Conservation (phyloP, 2,888 invertebrate genomes). For the Leucania comma region DNA sequence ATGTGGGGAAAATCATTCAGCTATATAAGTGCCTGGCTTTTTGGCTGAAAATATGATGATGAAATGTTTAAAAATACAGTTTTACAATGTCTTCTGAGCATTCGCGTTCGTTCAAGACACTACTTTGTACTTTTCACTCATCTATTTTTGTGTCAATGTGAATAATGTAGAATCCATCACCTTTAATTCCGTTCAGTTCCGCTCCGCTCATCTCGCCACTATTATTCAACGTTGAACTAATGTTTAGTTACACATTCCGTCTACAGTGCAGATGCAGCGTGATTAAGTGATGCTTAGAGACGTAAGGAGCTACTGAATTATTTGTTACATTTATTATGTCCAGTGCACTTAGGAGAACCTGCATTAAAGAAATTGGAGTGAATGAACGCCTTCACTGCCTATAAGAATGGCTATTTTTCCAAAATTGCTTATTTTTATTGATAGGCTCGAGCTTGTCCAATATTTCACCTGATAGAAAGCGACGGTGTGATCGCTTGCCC, state of each 20-base stretch:
- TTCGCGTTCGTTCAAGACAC: not conserved
- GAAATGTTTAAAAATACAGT: not conserved
- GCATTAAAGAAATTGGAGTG: slow-evolving; percentile 2
- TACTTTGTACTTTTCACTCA: not conserved
- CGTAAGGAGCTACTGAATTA: slow-evolving; percentile 42
- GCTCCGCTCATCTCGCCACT: slow-evolving; percentile 26
- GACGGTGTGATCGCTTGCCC: no score
- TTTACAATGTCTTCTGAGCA: not conserved
- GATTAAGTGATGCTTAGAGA: slow-evolving; percentile 54
- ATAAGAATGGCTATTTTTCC: no score
- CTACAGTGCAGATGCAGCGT: slow-evolving; percentile 36
- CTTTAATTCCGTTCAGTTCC: not conserved
- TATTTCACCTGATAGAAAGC: no score
- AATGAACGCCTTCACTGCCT: not conserved
- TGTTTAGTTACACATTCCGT: slow-evolving; percentile 52
- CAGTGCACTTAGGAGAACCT: not conserved
- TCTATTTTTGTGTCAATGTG: not conserved
- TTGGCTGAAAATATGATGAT: no score
- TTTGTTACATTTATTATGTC: slow-evolving; percentile 38
- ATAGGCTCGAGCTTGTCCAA: no score
- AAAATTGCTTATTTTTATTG: no score
- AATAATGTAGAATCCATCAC: slow-evolving; percentile 4
- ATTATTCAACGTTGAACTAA: slow-evolving; percentile 24
- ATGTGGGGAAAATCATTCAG: no score
- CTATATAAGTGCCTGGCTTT: no score